Evolutionary conservation across 2,888 invertebrate species (phyloP).

Genomic region (Thera britannica): DNA sequence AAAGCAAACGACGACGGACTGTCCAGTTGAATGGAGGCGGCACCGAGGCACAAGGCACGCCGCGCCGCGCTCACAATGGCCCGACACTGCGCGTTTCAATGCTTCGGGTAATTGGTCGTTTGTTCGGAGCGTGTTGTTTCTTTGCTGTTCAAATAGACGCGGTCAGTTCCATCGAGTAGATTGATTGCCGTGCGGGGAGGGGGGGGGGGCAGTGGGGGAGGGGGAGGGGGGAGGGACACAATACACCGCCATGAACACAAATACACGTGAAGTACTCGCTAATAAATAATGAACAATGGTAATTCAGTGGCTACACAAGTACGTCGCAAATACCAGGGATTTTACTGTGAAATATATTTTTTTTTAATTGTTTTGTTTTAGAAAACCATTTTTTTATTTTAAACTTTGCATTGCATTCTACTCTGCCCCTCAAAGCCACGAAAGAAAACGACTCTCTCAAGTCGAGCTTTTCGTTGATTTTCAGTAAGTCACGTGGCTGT

Average conservation of each 20-base stretch:
- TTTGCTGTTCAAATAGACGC: neutral
- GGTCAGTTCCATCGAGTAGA: neutral
- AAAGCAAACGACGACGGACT: conserved; percentile 8
- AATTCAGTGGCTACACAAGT: too few species aligned
- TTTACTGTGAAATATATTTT: too few species aligned
- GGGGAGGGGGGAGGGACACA: neutral
- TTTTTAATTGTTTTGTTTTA: too few species aligned
- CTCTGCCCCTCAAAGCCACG: too few species aligned
- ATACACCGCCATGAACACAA: neutral
- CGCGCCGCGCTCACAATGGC: conserved; percentile 4
- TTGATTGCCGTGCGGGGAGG: conserved; percentile 5
- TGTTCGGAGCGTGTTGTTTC: conserved; percentile 13
- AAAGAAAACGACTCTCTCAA: too few species aligned
- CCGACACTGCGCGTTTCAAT: conserved; percentile 11
- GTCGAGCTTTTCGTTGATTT: too few species aligned
- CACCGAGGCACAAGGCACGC: neutral
- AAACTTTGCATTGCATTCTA: too few species aligned
- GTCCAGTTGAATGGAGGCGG: neutral
- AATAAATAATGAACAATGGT: too few species aligned
- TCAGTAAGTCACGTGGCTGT: too few species aligned
- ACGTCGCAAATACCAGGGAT: too few species aligned
- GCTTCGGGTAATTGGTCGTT: conserved; percentile 18
- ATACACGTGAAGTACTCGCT: neutral
- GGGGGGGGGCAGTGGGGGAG: too few species aligned
- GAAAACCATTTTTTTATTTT: too few species aligned